These are phyloP conservation scores for Bellardia pandia DNA, from an alignment of 2,888 invertebrate genomes.

Conservation along the genomic window DNA sequence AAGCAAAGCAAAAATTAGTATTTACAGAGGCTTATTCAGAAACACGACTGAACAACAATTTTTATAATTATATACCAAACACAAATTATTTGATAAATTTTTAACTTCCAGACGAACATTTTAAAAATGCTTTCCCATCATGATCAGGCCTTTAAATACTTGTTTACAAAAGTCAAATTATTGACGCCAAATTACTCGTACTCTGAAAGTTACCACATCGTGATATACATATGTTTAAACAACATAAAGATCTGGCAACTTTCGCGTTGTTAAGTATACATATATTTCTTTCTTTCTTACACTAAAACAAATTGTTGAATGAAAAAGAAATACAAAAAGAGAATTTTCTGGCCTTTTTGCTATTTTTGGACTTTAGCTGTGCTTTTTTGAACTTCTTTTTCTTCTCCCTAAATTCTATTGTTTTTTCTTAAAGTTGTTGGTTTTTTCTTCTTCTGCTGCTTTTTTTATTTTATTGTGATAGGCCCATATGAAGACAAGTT, in stretches of 20 bases:
- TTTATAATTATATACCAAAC: background rate
- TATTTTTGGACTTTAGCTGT: conserved; percentile 72
- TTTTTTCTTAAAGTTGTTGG: conserved; percentile 33
- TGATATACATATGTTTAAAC: background rate
- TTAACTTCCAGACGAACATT: too few relatives aligned
- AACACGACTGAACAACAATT: too few relatives aligned
- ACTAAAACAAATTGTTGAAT: conserved; percentile 60
- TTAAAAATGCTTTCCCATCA: too few relatives aligned
- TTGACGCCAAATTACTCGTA: background rate
- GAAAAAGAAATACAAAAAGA: conserved; percentile 43
- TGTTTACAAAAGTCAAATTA: too few relatives aligned
- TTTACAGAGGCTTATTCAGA: too few relatives aligned
- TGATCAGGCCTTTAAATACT: too few relatives aligned
- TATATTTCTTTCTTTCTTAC: conserved; percentile 34
- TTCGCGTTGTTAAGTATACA: background rate
- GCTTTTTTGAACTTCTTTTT: conserved; percentile 3
- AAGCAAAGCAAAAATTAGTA: too few relatives aligned
- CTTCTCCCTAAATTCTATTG: conserved; percentile 48
- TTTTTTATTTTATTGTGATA: conserved; percentile 51
- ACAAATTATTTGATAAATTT: too few relatives aligned
- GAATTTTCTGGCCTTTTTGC: conserved; percentile 62
- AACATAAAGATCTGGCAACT: conserved; percentile 13
- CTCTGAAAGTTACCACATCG: too few relatives aligned
- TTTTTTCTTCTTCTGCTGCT: conserved; percentile 32
- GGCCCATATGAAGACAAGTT: conserved; percentile 5